Conservation (phyloP, 2,888 invertebrate species). For the Epicampocera succincta region DNA sequence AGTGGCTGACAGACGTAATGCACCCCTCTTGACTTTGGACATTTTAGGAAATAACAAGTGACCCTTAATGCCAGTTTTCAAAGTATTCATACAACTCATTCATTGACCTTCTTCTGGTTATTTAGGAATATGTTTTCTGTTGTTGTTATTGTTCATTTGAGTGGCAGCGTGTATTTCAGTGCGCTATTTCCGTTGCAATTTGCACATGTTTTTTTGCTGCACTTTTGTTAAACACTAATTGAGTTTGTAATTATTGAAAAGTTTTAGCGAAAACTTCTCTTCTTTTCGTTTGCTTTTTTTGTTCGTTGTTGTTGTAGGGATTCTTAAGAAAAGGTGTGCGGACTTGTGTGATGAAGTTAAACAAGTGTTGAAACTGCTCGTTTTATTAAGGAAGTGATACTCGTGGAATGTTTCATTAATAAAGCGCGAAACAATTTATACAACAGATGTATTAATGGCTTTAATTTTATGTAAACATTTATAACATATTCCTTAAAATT, state of each 20-base stretch:
- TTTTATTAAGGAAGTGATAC: slow-evolving; percentile 34
- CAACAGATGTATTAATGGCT: slow-evolving; percentile 2
- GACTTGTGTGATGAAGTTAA: slow-evolving; percentile 1
- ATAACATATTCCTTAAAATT: too few relatives aligned
- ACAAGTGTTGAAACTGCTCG: slow-evolving; percentile 46
- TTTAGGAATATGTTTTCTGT: not conserved
- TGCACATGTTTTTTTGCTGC: slow-evolving; percentile 50
- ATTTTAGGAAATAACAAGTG: slow-evolving; percentile 35
- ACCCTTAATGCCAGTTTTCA: slow-evolving; percentile 61
- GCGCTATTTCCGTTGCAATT: slow-evolving; percentile 62
- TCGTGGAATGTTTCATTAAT: slow-evolving; percentile 20
- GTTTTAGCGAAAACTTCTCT: slow-evolving; percentile 20
- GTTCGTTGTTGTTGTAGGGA: too few relatives aligned
- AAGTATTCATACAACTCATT: not conserved
- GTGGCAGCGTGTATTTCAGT: slow-evolving; percentile 36
- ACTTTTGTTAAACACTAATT: slow-evolving; percentile 8
- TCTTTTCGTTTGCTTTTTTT: too few relatives aligned
- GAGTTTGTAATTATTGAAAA: slow-evolving; percentile 16
- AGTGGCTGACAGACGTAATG: slow-evolving; percentile 1
- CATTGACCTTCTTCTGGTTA: slow-evolving; percentile 18
- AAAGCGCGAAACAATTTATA: slow-evolving; percentile 18
- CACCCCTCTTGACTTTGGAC: slow-evolving; percentile 14
- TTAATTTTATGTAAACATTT: not conserved
- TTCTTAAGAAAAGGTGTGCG: slow-evolving; percentile 8
- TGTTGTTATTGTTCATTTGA: too few relatives aligned